phyloP scores from a whole-genome alignment of 2,888 invertebrate species.

The Drosophila bunnanda region DNA sequence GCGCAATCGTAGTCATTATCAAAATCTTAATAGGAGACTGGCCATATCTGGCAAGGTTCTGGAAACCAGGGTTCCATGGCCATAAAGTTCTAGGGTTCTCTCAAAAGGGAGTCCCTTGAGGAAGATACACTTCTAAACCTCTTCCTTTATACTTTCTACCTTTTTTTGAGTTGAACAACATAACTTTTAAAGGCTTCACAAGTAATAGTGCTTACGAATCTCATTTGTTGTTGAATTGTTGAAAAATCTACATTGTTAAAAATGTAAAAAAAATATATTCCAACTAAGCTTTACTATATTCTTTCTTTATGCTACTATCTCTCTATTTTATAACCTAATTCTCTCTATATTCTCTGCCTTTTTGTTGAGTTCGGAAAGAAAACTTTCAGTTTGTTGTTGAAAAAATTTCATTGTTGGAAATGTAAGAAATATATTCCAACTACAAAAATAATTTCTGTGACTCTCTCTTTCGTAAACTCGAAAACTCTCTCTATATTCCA shows the following conservation, averaged over 20 bases:
- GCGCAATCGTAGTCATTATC: not conserved
- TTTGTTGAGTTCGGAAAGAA: not conserved
- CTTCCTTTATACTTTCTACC: not conserved
- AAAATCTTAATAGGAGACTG: slow-evolving; percentile 1
- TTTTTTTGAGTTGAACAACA: not conserved
- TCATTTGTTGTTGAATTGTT: not conserved
- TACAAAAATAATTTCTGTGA: not conserved
- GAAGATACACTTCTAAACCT: too few relatives aligned
- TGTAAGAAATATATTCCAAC: not conserved
- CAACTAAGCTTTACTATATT: not conserved
- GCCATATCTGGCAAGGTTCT: slow-evolving; percentile 1
- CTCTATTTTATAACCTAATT: too few relatives aligned
- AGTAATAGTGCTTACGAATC: too few relatives aligned
- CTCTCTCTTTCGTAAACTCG: too few relatives aligned
- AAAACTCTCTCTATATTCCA: too few relatives aligned
- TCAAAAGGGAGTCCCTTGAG: too few relatives aligned
- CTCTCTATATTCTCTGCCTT: too few relatives aligned
- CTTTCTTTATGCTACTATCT: not conserved
- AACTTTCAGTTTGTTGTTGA: not conserved
- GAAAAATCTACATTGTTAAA: not conserved
- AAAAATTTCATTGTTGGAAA: not conserved
- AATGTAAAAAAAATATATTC: not conserved
- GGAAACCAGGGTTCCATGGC: not conserved
- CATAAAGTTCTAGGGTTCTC: not conserved
- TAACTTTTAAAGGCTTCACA: not conserved